Percentiles rank a stretch among this genome's conserved stretches.
These are phyloP conservation scores for Ostrea edulis DNA, from an alignment of 1,140 invertebrate species.

Conservation along the genomic window DNA sequence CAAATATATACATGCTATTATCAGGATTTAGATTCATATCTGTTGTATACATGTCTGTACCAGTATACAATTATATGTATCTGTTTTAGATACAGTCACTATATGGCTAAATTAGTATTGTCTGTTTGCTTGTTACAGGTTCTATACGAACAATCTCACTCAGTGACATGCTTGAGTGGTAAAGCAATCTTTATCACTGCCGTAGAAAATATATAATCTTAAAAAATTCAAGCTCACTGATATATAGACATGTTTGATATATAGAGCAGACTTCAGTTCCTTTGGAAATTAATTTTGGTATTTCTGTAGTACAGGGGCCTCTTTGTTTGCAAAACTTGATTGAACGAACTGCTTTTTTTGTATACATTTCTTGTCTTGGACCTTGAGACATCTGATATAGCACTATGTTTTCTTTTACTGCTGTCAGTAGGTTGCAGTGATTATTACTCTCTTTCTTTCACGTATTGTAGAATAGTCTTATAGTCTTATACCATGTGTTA, in stretches of 20 bases:
- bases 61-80: background rate
- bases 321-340: background rate
- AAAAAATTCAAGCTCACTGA: slow-evolving; percentile 13
- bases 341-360: background rate
- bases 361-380: background rate
- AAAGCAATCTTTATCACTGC: too few species aligned
- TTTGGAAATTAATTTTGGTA: background rate
- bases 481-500: background rate
- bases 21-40: background rate
- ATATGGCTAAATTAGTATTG: background rate
- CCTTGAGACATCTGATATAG: background rate
- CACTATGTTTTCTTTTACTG: background rate
- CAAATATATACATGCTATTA: background rate
- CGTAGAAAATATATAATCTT: background rate
- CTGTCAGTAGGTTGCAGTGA: slow-evolving; percentile 6
- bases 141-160: background rate
- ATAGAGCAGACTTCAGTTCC: background rate
- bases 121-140: background rate
- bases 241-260: background rate
- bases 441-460: background rate
- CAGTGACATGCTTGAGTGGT: background rate
- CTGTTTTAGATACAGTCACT: background rate
- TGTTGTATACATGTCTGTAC: background rate
- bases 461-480: background rate
- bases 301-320: background rate